phyloP scores from a whole-genome alignment of 2,888 invertebrate species.

The Catocala sponsa region DNA sequence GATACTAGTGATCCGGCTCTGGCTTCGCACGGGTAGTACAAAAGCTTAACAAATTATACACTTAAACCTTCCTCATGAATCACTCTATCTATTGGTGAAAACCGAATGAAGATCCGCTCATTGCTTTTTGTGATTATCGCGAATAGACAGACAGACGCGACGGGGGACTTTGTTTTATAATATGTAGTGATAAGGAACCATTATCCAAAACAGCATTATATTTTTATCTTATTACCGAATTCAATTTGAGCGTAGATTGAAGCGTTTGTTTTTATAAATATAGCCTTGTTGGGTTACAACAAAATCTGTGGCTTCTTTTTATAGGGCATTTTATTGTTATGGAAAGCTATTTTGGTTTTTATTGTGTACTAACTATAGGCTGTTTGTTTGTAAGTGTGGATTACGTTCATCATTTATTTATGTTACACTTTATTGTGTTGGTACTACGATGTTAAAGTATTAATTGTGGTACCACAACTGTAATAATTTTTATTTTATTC shows the following conservation, averaged over 20 bases:
- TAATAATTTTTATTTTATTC: too few relatives aligned
- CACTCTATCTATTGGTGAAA: too few relatives aligned
- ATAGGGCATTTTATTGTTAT: conserved; percentile 49
- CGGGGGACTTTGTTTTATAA: too few relatives aligned
- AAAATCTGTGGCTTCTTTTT: conserved; percentile 49
- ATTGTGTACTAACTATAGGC: conserved; percentile 40
- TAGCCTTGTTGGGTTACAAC: conserved; percentile 26
- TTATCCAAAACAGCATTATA: conserved; percentile 10
- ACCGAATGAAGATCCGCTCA: too few relatives aligned
- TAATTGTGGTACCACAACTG: neutral
- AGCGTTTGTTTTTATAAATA: conserved; percentile 46
- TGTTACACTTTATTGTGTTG: conserved; percentile 8
- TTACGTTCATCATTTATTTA: conserved; percentile 25
- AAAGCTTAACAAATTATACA: too few relatives aligned
- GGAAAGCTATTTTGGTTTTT: conserved; percentile 50
- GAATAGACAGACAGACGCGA: too few relatives aligned
- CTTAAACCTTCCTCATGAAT: too few relatives aligned
- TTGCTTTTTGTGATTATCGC: too few relatives aligned
- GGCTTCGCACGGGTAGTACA: too few relatives aligned
- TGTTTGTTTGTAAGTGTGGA: conserved; percentile 26
- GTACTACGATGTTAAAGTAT: neutral
- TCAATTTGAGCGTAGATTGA: conserved; percentile 40
- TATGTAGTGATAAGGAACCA: neutral
- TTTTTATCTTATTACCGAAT: conserved; percentile 27
- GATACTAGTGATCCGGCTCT: too few relatives aligned